These are phyloP conservation scores for Poicephalus meyeri DNA, from an alignment of 2,113 vertebrate genomes.

Conservation along the genomic window DNA sequence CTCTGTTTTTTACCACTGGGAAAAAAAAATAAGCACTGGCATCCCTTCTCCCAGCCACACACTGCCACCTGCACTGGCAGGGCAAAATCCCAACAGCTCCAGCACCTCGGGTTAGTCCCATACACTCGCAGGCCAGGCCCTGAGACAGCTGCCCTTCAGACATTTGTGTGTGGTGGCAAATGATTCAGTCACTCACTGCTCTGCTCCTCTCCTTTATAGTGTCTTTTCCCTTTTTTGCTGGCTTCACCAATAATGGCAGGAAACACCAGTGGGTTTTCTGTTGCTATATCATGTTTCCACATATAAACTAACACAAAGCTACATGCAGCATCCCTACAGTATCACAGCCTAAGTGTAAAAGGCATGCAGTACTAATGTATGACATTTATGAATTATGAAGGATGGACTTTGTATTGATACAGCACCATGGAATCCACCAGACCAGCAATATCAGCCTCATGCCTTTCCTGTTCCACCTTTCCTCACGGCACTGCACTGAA, in stretches of 20 bases:
- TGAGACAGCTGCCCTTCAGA: neutral
- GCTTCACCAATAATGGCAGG: neutral
- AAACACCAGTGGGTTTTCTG: neutral
- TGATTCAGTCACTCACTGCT: neutral
- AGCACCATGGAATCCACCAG: neutral
- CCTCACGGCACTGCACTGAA: neutral
- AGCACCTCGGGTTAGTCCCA: rapidly evolving
- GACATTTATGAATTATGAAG: neutral
- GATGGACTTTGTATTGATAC: neutral
- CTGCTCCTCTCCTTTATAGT: neutral
- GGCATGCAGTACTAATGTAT: neutral
- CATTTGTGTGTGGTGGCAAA: neutral
- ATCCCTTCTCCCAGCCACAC: neutral
- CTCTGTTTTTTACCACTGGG: neutral
- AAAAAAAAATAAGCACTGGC: neutral
- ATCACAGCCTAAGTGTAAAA: neutral
- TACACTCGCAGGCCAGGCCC: neutral
- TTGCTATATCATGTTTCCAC: neutral
- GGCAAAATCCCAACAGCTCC: neutral
- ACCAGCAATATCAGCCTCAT: neutral
- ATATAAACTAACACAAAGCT: neutral
- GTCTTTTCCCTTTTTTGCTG: neutral
- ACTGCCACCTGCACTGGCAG: neutral
- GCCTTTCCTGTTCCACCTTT: neutral
- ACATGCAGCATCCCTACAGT: neutral